phyloP scores from a whole-genome alignment of 2,797 vertebrate genomes.

The Sebastolobus altivelis region DNA sequence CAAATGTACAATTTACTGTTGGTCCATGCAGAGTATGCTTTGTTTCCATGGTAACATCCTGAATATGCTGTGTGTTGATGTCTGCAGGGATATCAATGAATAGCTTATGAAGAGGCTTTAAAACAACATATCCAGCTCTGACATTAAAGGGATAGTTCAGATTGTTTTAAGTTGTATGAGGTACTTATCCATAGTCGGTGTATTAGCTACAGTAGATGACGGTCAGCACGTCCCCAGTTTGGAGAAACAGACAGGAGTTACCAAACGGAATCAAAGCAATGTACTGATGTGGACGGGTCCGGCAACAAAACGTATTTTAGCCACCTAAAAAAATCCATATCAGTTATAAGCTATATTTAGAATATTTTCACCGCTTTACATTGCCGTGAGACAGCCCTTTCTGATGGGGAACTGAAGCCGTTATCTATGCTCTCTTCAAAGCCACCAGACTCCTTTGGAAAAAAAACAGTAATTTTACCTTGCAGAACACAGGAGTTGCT shows the following conservation, averaged over 20 bases:
- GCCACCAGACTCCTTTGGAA: neutral
- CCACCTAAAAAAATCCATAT: neutral
- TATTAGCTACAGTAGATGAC: neutral
- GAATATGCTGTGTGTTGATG: constrained; percentile 9
- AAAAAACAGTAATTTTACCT: neutral
- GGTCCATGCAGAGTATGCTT: constrained; percentile 6
- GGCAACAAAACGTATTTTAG: neutral
- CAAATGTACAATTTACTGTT: constrained; percentile 15
- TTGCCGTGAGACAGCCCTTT: neutral
- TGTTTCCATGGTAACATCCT: constrained; percentile 66
- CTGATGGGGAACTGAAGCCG: neutral
- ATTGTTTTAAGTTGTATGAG: neutral
- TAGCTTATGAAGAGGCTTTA: constrained; percentile 20
- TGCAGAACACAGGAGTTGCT: accelerated
- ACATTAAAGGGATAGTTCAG: neutral
- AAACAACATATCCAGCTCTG: constrained; percentile 17
- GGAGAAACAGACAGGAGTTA: neutral
- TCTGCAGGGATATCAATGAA: constrained; percentile 35
- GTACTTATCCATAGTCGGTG: neutral
- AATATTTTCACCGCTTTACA: neutral
- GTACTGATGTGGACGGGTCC: neutral
- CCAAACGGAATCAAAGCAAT: neutral
- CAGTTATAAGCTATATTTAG: neutral
- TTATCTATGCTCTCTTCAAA: neutral
- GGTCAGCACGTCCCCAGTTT: neutral